phyloP scores from a whole-genome alignment of 1,140 invertebrate genomes.

The Drosophila auraria region DNA sequence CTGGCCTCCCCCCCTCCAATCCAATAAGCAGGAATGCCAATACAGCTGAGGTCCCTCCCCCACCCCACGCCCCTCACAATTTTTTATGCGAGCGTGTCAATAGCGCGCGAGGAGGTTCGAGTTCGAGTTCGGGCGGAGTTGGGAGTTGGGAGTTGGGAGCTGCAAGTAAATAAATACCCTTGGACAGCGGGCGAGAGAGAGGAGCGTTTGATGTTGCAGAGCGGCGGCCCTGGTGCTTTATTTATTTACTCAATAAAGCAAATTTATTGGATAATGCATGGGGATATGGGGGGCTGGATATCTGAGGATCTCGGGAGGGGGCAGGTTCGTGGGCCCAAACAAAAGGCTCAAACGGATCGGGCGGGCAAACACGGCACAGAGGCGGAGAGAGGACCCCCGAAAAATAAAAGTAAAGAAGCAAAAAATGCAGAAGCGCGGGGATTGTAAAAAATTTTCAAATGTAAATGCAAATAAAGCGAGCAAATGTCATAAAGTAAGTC shows the following conservation, averaged over 20 bases:
- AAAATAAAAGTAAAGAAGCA: constrained; percentile 2
- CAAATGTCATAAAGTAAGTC: constrained; percentile 80
- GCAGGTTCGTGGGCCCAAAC: constrained; percentile 3
- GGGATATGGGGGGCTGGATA: constrained; percentile 8
- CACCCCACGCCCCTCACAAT: not conserved
- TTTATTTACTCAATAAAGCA: constrained; percentile 83
- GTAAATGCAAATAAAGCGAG: constrained; percentile 76
- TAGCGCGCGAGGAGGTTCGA: not conserved
- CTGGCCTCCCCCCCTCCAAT: constrained; percentile 6
- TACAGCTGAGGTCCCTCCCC: constrained; percentile 33
- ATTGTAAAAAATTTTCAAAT: constrained; percentile 63
- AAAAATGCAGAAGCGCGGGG: not conserved
- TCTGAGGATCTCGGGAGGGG: not conserved
- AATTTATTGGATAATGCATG: constrained; percentile 78
- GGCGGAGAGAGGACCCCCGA: not conserved
- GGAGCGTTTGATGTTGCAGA: constrained; percentile 56
- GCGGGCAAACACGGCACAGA: constrained; percentile 4
- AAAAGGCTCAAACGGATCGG: constrained; percentile 53
- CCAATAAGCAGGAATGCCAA: constrained; percentile 55
- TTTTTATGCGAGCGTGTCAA: constrained; percentile 38
- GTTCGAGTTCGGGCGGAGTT: not conserved
- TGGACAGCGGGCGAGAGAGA: constrained; percentile 26
- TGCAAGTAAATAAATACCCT: constrained; percentile 46
- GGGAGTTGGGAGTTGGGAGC: not conserved
- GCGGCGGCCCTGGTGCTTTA: constrained; percentile 61